phyloP scores from a whole-genome alignment of 2,113 vertebrate genomes.

The Myiozetetes cayanensis region DNA sequence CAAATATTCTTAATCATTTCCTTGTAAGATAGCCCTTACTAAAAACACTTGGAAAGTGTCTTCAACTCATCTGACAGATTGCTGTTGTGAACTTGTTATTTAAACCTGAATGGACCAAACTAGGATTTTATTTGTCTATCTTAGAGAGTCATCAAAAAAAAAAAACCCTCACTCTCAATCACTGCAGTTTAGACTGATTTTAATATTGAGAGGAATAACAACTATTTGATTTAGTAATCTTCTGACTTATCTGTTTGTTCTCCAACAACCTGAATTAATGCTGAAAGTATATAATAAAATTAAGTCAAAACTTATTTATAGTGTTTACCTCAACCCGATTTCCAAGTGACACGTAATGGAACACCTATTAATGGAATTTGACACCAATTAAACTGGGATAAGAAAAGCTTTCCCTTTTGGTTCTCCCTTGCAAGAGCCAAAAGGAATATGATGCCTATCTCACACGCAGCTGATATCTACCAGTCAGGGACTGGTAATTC shows the following conservation, averaged over 20 bases:
- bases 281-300: background rate
- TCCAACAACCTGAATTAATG: background rate
- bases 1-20: background rate
- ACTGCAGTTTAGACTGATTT: background rate
- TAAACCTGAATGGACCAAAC: background rate
- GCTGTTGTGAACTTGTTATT: background rate
- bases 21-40: background rate
- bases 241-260: background rate
- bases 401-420: background rate
- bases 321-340: background rate
- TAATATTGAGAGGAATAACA: background rate
- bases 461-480: background rate
- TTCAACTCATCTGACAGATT: background rate
- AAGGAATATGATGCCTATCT: background rate
- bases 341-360: background rate
- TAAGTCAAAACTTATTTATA: background rate
- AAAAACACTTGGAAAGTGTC: background rate
- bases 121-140: background rate
- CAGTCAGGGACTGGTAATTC: background rate
- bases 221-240: background rate
- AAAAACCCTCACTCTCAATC: background rate
- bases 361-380: background rate
- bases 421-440: background rate
- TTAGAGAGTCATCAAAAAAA: background rate
- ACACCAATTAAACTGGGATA: background rate